Evolutionary conservation across 2,113 vertebrate genomes (phyloP).

Genomic region (Calypte anna): DNA sequence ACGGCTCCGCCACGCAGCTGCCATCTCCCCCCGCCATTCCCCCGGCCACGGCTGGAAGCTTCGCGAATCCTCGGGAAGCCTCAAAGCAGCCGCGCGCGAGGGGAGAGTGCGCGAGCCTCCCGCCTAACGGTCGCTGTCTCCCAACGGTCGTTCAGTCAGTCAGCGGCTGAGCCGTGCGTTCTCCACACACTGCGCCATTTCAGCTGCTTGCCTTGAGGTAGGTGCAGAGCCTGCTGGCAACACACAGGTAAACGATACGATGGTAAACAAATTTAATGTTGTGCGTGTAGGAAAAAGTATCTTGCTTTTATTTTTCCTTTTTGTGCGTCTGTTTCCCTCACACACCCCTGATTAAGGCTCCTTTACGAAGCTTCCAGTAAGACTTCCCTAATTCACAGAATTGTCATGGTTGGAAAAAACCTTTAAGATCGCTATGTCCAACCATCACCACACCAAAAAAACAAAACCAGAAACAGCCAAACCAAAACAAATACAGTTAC

Average conservation of each 20-base stretch:
- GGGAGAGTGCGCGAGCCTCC: no score
- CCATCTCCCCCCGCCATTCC: not conserved
- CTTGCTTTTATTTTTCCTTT: not conserved
- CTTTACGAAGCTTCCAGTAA: not conserved
- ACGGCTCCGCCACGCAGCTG: not conserved
- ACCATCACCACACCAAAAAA: no score
- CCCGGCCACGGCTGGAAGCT: not conserved
- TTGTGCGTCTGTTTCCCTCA: not conserved
- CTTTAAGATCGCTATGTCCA: no score
- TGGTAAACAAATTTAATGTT: not conserved
- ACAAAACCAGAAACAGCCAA: no score
- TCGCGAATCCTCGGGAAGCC: not conserved
- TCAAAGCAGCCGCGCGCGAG: not conserved
- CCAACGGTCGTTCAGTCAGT: not conserved
- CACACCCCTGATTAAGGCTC: no score
- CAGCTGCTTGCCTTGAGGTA: rapidly evolving
- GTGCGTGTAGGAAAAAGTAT: not conserved
- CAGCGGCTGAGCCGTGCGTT: not conserved
- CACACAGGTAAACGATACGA: not conserved
- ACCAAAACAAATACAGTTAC: no score
- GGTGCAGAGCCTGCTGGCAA: rapidly evolving
- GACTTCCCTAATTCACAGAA: not conserved
- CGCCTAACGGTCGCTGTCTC: no score
- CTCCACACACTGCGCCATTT: no score
- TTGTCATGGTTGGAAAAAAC: no score